A percentile compares a stretch with the other conserved stretches of the same genome.
phyloP scores from a whole-genome alignment of 2,113 vertebrate genomes.

The Pogonocichla stellata region DNA sequence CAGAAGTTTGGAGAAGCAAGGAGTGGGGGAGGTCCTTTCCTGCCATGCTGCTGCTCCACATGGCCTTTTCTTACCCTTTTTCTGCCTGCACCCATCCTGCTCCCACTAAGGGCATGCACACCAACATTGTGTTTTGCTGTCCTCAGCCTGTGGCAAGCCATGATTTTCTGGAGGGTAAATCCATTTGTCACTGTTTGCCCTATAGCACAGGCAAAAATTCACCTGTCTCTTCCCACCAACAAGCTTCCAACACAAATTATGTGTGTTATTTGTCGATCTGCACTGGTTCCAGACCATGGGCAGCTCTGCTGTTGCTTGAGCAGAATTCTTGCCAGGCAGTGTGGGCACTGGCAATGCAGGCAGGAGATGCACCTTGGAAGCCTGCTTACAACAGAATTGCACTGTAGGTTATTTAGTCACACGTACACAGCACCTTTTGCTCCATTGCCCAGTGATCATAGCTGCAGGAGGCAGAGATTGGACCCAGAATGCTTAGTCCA shows the following conservation, averaged over 20 bases:
- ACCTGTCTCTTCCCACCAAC: neutral
- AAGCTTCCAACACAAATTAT: fast-evolving
- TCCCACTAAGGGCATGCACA: neutral
- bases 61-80: neutral
- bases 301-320: neutral
- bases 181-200: neutral
- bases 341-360: fast-evolving
- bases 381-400: neutral
- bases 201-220: neutral
- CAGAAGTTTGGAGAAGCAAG: neutral
- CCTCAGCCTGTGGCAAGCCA: neutral
- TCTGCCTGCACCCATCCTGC: neutral
- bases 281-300: fast-evolving
- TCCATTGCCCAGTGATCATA: neutral
- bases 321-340: neutral
- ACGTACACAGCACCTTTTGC: neutral
- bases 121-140: neutral
- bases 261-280: neutral
- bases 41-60: fast-evolving
- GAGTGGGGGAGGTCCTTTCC: neutral
- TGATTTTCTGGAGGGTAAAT: neutral
- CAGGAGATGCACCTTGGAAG: neutral
- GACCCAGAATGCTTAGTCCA: neutral
- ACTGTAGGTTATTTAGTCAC: neutral
- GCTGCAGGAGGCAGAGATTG: neutral